A percentile compares a stretch with the other conserved stretches of the same genome.
Conservation (phyloP, 2,888 invertebrate genomes). For the Leptogaster cylindrica region DNA sequence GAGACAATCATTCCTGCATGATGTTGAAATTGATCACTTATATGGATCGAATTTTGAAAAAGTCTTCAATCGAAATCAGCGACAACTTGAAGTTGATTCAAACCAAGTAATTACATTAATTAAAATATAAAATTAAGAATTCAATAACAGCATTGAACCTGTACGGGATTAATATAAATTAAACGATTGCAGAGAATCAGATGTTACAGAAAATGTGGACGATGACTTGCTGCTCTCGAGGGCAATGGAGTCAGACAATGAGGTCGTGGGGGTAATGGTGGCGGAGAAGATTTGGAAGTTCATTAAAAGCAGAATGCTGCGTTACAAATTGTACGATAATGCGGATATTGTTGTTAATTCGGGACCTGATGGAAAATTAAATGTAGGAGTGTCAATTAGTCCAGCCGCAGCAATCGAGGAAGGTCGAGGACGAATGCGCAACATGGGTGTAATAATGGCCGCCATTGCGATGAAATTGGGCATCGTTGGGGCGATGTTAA, state of each 20-base stretch:
- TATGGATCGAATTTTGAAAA: conserved; percentile 81
- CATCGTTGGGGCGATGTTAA: conserved; percentile 78
- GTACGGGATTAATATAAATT: not conserved
- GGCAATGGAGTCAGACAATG: conserved; percentile 65
- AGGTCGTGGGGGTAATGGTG: conserved; percentile 69
- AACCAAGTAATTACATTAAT: conserved; percentile 64
- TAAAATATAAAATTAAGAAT: not conserved
- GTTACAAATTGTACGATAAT: conserved; percentile 79
- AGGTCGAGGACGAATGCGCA: conserved; percentile 76
- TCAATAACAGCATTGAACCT: too few species aligned
- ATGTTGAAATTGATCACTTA: conserved; percentile 83
- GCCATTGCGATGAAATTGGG: conserved; percentile 82
- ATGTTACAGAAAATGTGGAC: conserved; percentile 63
- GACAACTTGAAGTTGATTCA: conserved; percentile 79
- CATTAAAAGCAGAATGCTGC: conserved; percentile 75
- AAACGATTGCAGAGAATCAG: conserved; percentile 52
- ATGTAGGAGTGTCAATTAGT: conserved; percentile 72
- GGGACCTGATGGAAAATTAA: conserved; percentile 68
- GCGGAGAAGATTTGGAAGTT: conserved; percentile 79
- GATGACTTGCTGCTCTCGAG: conserved; percentile 66
- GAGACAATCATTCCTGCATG: conserved; percentile 81
- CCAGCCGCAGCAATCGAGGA: conserved; percentile 67
- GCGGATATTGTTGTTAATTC: conserved; percentile 79
- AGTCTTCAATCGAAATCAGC: conserved; percentile 77
- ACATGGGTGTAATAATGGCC: conserved; percentile 72